A percentile compares a stretch with the other conserved stretches of the same genome.
phyloP scores from a whole-genome alignment of 2,888 invertebrate genomes.

The Callyntrura guangdongensis region DNA sequence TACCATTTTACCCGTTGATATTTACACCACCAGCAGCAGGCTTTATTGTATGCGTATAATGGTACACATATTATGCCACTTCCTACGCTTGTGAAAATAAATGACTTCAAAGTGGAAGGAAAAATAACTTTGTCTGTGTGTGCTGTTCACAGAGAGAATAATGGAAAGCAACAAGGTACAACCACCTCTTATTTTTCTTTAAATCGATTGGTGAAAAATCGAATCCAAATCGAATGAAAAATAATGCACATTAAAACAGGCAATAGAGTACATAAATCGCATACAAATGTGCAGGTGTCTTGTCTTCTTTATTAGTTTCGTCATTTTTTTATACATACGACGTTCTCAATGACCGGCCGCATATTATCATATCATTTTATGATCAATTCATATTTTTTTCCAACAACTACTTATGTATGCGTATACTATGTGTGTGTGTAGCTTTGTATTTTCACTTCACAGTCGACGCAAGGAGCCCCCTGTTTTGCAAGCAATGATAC shows the following conservation, averaged over 20 bases:
- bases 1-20: not conserved
- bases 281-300: constrained; percentile 77
- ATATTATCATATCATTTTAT: constrained; percentile 70
- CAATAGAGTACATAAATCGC: constrained; percentile 59
- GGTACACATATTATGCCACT: not conserved
- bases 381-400: constrained; percentile 70
- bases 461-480: constrained; percentile 5
- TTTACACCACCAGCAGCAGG: no score
- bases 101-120: constrained; percentile 35
- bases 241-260: constrained; percentile 64
- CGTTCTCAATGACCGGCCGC: constrained; percentile 37
- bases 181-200: constrained; percentile 24
- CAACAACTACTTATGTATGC: constrained; percentile 35
- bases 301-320: constrained; percentile 44
- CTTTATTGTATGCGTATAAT: not conserved
- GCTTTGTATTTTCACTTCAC: not conserved
- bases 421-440: not conserved
- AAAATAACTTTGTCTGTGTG: constrained; percentile 16
- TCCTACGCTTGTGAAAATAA: constrained; percentile 69
- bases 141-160: not conserved
- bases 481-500: constrained; percentile 70
- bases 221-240: constrained; percentile 61
- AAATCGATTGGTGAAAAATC: constrained; percentile 52
- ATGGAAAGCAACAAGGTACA: constrained; percentile 19
- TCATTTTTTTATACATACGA: constrained; percentile 26